Evolutionary conservation across 2,888 invertebrate genomes (phyloP).

Genomic region (Agonopterix alstromeriana): DNA sequence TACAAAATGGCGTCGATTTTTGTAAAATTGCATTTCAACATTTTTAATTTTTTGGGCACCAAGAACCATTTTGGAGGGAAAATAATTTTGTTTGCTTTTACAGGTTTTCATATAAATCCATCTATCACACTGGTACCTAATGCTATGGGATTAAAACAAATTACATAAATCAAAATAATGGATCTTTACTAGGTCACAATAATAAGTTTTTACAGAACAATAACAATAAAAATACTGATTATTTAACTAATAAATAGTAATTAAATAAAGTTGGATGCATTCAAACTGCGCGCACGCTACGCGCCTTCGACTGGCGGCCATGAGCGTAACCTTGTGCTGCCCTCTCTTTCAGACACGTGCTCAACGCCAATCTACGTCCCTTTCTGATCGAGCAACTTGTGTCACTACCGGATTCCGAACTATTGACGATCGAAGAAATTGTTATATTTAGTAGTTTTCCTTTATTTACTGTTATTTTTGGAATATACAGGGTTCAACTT

Average conservation of each 20-base stretch:
- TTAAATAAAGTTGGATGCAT: constrained; percentile 1
- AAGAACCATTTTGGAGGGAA: too few species aligned
- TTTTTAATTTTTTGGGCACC: too few species aligned
- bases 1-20: too few species aligned
- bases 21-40: too few species aligned
- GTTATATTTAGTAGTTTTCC: constrained; percentile 1
- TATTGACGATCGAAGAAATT: constrained; percentile 19
- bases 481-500: too few species aligned
- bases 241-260: neutral
- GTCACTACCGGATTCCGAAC: constrained; percentile 66
- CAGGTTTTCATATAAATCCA: too few species aligned
- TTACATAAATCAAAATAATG: too few species aligned
- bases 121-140: too few species aligned
- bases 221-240: neutral
- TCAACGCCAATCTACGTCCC: constrained; percentile 26
- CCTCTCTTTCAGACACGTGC: constrained; percentile 39
- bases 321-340: constrained; percentile 55
- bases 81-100: too few species aligned
- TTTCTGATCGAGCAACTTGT: constrained; percentile 27
- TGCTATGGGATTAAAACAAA: too few species aligned
- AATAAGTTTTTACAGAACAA: neutral
- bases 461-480: neutral
- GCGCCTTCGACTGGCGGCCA: constrained; percentile 36
- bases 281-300: constrained; percentile 1
- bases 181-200: neutral